These are phyloP conservation scores for Microchrysa polita DNA, from an alignment of 2,888 invertebrate species.

Conservation along the genomic window DNA sequence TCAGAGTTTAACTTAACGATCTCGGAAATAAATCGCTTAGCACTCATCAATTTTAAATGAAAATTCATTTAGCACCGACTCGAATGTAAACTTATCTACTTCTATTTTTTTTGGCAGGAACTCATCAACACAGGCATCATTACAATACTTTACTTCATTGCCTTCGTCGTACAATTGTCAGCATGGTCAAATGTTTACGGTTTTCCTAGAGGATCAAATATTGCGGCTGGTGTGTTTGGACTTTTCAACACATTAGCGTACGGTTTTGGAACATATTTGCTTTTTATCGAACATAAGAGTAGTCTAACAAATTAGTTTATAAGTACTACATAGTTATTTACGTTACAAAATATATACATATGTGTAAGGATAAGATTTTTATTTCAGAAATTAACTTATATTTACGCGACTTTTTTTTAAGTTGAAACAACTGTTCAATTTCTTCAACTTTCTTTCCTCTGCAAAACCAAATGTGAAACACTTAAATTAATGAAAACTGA, in stretches of 20 bases:
- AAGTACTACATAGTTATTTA: background rate
- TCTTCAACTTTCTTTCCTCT: no score
- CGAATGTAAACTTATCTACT: no score
- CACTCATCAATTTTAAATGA: no score
- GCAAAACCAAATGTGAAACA: no score
- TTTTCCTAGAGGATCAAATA: constrained; percentile 68
- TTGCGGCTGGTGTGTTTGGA: constrained; percentile 86
- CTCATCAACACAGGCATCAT: constrained; percentile 77
- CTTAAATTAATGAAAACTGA: no score
- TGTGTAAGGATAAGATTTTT: background rate
- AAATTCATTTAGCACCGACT: no score
- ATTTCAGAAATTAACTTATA: background rate
- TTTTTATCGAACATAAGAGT: constrained; percentile 78
- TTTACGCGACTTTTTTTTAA: no score
- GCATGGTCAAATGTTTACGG: constrained; percentile 65
- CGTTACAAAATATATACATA: no score
- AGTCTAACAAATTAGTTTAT: constrained; percentile 58
- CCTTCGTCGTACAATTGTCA: constrained; percentile 81
- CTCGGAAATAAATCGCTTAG: no score
- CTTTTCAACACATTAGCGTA: constrained; percentile 84
- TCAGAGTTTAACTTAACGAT: no score
- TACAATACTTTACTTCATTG: constrained; percentile 78
- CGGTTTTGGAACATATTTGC: constrained; percentile 77
- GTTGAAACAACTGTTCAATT: no score
- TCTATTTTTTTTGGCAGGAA: constrained; percentile 76